Conservation (phyloP, 2,113 vertebrate genomes). For the Pangasianodon hypophthalmus region DNA sequence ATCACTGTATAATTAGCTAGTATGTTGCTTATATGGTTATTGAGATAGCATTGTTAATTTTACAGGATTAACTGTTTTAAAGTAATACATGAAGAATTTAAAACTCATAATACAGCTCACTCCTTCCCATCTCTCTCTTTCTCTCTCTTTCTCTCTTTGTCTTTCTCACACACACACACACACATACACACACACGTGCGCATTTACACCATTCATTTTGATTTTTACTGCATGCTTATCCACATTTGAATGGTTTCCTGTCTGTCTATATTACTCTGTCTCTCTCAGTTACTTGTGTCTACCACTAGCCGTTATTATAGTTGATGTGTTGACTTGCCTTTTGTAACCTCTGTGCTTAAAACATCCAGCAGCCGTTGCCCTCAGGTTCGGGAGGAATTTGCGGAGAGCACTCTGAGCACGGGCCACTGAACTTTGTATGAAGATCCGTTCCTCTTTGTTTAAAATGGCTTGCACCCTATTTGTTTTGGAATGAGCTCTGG, state of each 20-base stretch:
- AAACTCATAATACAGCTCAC: neutral
- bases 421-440: neutral
- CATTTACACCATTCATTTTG: neutral
- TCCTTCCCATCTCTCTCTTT: neutral
- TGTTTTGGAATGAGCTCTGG: slow-evolving; percentile 70
- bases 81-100: no score
- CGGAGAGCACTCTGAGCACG: neutral
- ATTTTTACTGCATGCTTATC: neutral
- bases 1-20: no score
- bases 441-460: slow-evolving; percentile 66
- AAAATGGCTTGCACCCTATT: slow-evolving; percentile 72
- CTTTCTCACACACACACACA: neutral
- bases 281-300: neutral
- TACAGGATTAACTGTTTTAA: no score
- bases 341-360: slow-evolving; percentile 24
- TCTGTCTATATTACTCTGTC: neutral
- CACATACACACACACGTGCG: no score
- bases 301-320: neutral
- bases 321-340: slow-evolving; percentile 6
- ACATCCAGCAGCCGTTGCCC: slow-evolving; percentile 8
- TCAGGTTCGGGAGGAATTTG: slow-evolving; percentile 32
- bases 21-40: no score
- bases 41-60: no score
- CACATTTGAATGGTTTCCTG: neutral
- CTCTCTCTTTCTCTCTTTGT: neutral